Conservation (phyloP, 2,797 vertebrate species). For the Hephaestus fuliginosus region DNA sequence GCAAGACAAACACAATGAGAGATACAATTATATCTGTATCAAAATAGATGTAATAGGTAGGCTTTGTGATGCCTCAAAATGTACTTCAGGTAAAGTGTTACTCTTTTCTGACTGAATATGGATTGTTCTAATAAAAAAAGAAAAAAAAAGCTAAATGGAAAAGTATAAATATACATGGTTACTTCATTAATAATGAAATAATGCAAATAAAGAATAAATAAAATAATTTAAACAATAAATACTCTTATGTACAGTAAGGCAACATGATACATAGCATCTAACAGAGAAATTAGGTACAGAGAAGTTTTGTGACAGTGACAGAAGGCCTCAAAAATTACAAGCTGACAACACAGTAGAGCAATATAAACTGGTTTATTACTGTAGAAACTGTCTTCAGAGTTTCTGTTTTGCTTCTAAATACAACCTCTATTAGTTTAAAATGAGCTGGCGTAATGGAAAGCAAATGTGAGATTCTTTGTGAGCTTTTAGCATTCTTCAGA, state of each 20-base stretch:
- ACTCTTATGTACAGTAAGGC: constrained; percentile 75
- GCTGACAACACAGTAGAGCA: neutral
- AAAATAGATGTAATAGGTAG: neutral
- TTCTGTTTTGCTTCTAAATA: constrained; percentile 29
- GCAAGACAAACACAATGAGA: neutral
- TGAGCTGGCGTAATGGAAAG: constrained; percentile 35
- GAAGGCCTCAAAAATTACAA: constrained; percentile 27
- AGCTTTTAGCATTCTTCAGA: constrained; percentile 30
- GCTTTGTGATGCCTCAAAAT: neutral
- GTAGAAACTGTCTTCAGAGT: constrained; percentile 1
- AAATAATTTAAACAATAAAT: constrained; percentile 82
- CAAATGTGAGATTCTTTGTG: constrained; percentile 34
- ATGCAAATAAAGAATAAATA: constrained; percentile 85
- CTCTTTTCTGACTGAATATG: neutral
- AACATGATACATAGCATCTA: constrained; percentile 82
- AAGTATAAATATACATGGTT: constrained; percentile 29
- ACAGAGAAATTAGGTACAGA: constrained; percentile 40
- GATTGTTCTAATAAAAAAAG: constrained; percentile 9
- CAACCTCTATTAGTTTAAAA: constrained; percentile 15
- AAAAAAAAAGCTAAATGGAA: constrained; percentile 36
- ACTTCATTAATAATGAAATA: constrained; percentile 74
- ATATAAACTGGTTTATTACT: neutral
- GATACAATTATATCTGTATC: neutral
- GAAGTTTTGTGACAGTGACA: constrained; percentile 38
- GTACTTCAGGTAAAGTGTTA: constrained; percentile 6